phyloP scores from a whole-genome alignment of 2,113 vertebrate species.

The Vidua macroura region DNA sequence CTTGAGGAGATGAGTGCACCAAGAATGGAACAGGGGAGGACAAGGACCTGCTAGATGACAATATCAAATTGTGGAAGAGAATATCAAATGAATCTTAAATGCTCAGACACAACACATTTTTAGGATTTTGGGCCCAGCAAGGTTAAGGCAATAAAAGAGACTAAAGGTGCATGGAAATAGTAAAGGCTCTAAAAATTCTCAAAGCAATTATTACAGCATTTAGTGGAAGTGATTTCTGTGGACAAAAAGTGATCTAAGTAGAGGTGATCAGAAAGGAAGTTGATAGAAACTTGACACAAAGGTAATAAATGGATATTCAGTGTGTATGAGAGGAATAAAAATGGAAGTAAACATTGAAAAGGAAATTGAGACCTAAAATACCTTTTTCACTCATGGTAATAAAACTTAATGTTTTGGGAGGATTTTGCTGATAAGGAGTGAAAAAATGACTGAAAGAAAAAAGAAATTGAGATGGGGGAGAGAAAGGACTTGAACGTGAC shows the following conservation, averaged over 20 bases:
- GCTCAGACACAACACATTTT: neutral
- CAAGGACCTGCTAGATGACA: neutral
- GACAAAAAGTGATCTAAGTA: neutral
- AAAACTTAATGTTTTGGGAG: neutral
- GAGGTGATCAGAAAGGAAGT: neutral
- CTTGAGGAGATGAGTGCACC: neutral
- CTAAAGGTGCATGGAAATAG: neutral
- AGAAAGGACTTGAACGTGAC: neutral
- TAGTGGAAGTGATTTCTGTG: neutral
- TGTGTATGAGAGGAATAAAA: neutral
- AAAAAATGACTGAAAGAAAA: neutral
- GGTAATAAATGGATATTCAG: neutral
- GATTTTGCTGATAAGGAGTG: neutral
- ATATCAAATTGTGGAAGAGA: neutral
- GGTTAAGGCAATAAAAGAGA: neutral
- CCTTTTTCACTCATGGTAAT: neutral
- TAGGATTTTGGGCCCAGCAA: neutral
- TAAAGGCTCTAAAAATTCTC: neutral
- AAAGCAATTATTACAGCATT: neutral
- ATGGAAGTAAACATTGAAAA: neutral
- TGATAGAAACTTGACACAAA: neutral
- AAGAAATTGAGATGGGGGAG: neutral
- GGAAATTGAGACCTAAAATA: neutral
- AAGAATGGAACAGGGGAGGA: neutral
- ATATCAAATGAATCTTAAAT: neutral